A percentile compares a stretch with the other conserved stretches of the same genome.
Conservation (phyloP, 2,888 invertebrate species). For the Tiphia femorata region DNA sequence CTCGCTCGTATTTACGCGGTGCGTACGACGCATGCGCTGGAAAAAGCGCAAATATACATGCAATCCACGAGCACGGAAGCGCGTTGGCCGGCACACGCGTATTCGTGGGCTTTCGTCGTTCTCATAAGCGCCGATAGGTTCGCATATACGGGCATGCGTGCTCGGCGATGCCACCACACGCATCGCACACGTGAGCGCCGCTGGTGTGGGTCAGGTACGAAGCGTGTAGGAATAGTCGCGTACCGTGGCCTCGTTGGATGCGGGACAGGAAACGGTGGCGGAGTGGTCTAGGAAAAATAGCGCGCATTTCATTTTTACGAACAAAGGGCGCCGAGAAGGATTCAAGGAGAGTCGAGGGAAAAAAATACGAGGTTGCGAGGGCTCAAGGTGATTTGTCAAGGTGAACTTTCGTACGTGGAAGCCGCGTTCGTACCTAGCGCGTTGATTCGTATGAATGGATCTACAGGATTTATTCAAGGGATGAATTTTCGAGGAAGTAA, state of each 20-base stretch:
- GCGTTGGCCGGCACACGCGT: slow-evolving; percentile 1
- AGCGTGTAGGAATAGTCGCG: not conserved
- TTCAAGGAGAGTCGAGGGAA: no score
- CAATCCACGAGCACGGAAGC: slow-evolving; percentile 3
- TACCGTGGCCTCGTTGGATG: no score
- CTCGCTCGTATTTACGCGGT: not conserved
- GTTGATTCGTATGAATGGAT: no score
- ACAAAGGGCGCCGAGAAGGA: no score
- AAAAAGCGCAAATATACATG: not conserved
- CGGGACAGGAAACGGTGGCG: not conserved
- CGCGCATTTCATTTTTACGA: no score
- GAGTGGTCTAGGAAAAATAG: not conserved
- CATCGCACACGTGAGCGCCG: not conserved
- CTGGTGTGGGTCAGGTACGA: not conserved
- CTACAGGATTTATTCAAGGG: no score
- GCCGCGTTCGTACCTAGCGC: no score
- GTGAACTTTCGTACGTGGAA: no score
- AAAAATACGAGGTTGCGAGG: no score
- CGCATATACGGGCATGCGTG: slow-evolving; percentile 16
- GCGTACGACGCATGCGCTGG: slow-evolving; percentile 7
- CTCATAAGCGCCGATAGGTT: slow-evolving; percentile 18
- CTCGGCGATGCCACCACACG: slow-evolving; percentile 9
- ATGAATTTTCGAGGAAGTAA: no score
- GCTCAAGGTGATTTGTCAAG: no score
- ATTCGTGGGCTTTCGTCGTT: slow-evolving; percentile 5